These are phyloP conservation scores for Panonychus citri DNA, from an alignment of 1,140 invertebrate genomes.

Conservation along the genomic window DNA sequence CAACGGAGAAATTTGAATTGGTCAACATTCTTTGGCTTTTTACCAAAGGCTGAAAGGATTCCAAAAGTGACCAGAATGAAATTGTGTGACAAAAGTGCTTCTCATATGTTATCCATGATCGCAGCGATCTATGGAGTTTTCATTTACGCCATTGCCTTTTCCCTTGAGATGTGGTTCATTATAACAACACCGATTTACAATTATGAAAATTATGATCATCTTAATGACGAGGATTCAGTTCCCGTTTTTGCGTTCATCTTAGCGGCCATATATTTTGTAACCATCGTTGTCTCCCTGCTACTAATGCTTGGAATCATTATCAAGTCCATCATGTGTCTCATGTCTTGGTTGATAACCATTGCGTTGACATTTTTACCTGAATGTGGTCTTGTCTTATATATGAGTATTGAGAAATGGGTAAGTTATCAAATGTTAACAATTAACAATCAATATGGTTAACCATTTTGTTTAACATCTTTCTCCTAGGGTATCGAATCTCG, in stretches of 20 bases:
- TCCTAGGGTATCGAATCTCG: background rate
- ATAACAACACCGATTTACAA: background rate
- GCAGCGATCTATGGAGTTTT: constrained; percentile 3
- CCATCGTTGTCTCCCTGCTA: constrained; percentile 6
- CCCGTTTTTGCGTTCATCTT: constrained; percentile 7
- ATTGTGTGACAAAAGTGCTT: background rate
- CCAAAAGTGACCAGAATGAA: background rate
- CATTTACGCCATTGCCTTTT: constrained; percentile 2
- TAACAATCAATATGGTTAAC: background rate
- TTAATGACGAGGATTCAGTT: background rate
- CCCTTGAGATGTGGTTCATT: constrained; percentile 5
- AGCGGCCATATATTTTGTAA: constrained; percentile 10
- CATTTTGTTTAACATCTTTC: background rate
- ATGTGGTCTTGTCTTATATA: constrained; percentile 39
- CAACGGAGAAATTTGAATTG: too few relatives aligned
- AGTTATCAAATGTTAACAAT: constrained; percentile 11
- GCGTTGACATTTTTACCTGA: constrained; percentile 38
- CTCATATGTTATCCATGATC: constrained; percentile 2
- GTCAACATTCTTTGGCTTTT: too few relatives aligned
- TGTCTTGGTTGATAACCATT: constrained; percentile 37
- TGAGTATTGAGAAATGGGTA: constrained; percentile 42
- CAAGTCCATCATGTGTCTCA: constrained; percentile 18
- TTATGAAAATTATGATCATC: background rate
- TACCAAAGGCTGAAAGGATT: too few relatives aligned
- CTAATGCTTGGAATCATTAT: constrained; percentile 7